A percentile compares a stretch with the other conserved stretches of the same genome.
Conservation (phyloP, 1,140 invertebrate genomes). For the Psilanteris sp. region DNA sequence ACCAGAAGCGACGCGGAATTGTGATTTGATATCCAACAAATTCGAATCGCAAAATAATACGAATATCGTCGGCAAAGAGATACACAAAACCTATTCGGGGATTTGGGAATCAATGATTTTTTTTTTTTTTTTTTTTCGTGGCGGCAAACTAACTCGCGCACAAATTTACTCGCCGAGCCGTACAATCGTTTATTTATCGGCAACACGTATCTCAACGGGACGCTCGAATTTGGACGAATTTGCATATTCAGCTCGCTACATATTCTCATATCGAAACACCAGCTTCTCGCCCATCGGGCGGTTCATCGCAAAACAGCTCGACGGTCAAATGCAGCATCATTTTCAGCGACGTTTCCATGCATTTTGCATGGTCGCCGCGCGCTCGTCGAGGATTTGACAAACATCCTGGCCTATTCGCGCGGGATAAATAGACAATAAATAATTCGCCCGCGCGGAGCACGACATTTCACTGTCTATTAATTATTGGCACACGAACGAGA, state of each 20-base stretch:
- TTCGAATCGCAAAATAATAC: too few species aligned
- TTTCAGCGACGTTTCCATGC: constrained; percentile 48
- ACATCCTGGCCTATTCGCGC: constrained; percentile 7
- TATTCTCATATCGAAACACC: constrained; percentile 60
- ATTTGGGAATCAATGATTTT: constrained; percentile 58
- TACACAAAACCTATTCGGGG: constrained; percentile 13
- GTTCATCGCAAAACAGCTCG: constrained; percentile 31
- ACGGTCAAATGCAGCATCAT: constrained; percentile 52
- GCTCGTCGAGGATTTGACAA: constrained; percentile 35
- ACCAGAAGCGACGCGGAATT: too few species aligned
- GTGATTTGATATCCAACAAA: too few species aligned
- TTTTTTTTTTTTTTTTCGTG: constrained; percentile 36
- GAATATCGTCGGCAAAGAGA: too few species aligned
- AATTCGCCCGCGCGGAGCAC: too few species aligned
- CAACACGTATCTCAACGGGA: constrained; percentile 51
- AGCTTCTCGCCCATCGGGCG: constrained; percentile 48
- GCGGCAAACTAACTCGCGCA: constrained; percentile 37
- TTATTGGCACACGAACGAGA: too few species aligned
- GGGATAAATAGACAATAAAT: constrained; percentile 16
- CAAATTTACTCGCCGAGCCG: constrained; percentile 55
- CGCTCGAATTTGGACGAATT: constrained; percentile 60
- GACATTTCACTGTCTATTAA: too few species aligned
- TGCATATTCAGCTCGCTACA: constrained; percentile 58
- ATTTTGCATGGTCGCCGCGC: constrained; percentile 25
- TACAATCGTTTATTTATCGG: constrained; percentile 64